Conservation (phyloP, 35 echinoderm and acorn worm genomes). For the Strongylocentrotus purpuratus region DNA sequence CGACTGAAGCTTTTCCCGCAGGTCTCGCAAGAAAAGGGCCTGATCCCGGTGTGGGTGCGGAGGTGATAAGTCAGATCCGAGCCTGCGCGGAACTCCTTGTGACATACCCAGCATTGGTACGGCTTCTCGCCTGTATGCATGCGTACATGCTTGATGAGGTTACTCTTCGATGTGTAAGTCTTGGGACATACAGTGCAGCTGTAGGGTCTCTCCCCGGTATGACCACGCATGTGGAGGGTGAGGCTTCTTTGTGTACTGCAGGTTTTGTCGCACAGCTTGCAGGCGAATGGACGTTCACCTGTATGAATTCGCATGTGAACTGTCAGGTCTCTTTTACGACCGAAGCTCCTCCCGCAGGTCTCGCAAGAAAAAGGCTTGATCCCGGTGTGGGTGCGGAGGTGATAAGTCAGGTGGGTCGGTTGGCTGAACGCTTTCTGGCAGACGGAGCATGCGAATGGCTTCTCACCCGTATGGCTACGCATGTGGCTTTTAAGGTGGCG, state of each 20-base stretch:
- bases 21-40: constrained; percentile 55
- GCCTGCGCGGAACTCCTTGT: constrained; percentile 43
- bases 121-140: too few species aligned
- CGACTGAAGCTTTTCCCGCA: too few species aligned
- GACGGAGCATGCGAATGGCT: constrained; percentile 13
- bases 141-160: too few species aligned
- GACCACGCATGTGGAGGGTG: constrained; percentile 62
- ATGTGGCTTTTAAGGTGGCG: constrained; percentile 45
- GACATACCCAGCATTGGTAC: constrained; percentile 54
- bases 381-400: constrained; percentile 60
- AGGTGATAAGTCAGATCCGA: constrained; percentile 41
- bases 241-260: constrained; percentile 49
- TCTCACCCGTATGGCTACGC: constrained; percentile 43
- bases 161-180: constrained; percentile 55
- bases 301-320: too few species aligned
- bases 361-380: constrained; percentile 59
- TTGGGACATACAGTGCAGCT: constrained; percentile 62
- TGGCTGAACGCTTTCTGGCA: constrained; percentile 60
- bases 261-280: constrained; percentile 15
- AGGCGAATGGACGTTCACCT: too few species aligned
- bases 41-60: constrained; percentile 60
- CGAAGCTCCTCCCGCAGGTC: too few species aligned
- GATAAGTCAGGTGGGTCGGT: constrained; percentile 7
- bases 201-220: constrained; percentile 83
- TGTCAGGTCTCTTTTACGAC: too few species aligned